Base-by-base conservation (phyloP, 2,888 invertebrate species). In the Eupithecia inturbata region DNA sequence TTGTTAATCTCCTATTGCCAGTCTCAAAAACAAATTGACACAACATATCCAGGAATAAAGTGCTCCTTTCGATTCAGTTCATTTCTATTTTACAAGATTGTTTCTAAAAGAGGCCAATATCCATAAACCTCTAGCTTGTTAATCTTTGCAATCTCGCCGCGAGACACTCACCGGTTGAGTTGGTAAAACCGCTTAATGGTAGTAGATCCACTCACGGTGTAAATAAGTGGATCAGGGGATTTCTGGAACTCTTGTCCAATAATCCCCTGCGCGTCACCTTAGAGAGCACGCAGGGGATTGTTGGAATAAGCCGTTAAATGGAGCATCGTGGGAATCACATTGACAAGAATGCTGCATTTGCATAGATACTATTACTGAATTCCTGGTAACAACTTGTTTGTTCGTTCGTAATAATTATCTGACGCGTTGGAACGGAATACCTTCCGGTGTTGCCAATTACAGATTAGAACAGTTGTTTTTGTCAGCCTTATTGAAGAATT, bases 311-410 rank as follows among this genome's bases (percentile, higher is more conserved):
- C n/a, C n/a, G n/a, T 45, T 3, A 26, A 22, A 22, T 26, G 14
- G 12, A 26, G 26, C 5, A 57, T 57, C 26, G 57, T 57, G 57
- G 57, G 57, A 53, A 22, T n/a, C n/a, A 9, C 49, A 49, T 9
- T n/a, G 49, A 22, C 49, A 53, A 26, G 10, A 22, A 57, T 26
- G 57, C 5, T 26, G 26, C 57, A 14, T 57, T 1, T 26, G 26
- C 57, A 14, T 57, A 57, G 26, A 26, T 57, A 57, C 6, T 57
- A 57, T 26, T 57, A 57, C 57, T 26, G 57, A 57, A 57, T 57
- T 57, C 57, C 14, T 57, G 57, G 26, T 57, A 57, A 57, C 57
- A 57, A 57, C 57, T 57, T 57, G 57, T 57, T 57, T 57, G 12
- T 57, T 57, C 26, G 57, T 26, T 5, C 26, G 57, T 57, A 26